Evolutionary conservation across 2,888 invertebrate genomes (phyloP).

Genomic region (Omphaloscelis lunosa): DNA sequence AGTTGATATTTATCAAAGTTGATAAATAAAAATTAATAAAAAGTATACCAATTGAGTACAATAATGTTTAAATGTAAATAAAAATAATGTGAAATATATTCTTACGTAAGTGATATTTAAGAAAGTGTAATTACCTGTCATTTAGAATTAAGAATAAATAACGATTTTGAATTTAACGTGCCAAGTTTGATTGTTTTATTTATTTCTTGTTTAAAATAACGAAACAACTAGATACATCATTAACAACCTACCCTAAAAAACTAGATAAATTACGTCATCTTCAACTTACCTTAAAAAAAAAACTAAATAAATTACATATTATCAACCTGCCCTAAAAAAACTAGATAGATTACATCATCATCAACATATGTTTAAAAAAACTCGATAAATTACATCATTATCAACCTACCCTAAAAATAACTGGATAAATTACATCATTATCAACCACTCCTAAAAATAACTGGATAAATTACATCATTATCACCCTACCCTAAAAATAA

Average conservation of each 20-base stretch:
- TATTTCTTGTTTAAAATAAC: background rate
- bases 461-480: background rate
- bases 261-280: too few species aligned
- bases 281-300: too few species aligned
- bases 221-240: background rate
- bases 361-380: too few species aligned
- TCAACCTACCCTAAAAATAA: too few species aligned
- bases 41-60: constrained; percentile 89
- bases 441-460: too few species aligned
- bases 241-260: background rate
- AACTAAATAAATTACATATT: too few species aligned
- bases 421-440: too few species aligned
- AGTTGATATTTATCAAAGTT: constrained; percentile 75
- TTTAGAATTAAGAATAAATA: constrained; percentile 85
- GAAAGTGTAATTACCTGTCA: constrained; percentile 84
- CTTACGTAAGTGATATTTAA: constrained; percentile 76
- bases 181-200: constrained; percentile 86
- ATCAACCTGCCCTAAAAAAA: too few species aligned
- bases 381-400: too few species aligned
- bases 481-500: background rate
- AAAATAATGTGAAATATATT: constrained; percentile 82
- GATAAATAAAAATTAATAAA: constrained; percentile 69
- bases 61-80: constrained; percentile 88
- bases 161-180: constrained; percentile 90
- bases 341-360: too few species aligned